phyloP scores from a whole-genome alignment of 1,140 invertebrate species.

The Ctenoplectra terminalis region DNA sequence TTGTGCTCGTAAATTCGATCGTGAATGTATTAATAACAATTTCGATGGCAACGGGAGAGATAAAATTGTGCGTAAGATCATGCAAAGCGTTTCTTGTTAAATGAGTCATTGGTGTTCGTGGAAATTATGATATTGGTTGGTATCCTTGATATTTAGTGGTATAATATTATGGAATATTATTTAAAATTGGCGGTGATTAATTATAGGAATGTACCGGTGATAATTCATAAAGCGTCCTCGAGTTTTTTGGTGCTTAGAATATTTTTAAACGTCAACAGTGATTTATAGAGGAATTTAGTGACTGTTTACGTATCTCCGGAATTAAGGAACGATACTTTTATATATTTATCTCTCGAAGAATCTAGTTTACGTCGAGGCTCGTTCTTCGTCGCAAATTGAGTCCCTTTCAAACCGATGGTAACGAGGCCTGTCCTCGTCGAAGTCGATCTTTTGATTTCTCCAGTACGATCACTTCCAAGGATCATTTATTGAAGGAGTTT shows the following conservation, averaged over 20 bases:
- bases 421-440: neutral
- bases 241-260: no score
- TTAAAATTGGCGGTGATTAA: no score
- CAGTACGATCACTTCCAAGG: constrained; percentile 11
- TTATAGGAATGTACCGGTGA: no score
- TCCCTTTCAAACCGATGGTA: neutral
- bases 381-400: neutral
- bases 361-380: neutral
- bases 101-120: no score
- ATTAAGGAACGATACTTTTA: neutral
- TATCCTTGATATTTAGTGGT: no score
- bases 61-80: neutral
- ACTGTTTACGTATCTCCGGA: neutral
- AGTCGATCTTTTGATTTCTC: neutral
- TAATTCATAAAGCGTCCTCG: no score
- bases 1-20: neutral
- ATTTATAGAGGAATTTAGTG: no score
- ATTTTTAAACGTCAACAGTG: no score
- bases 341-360: neutral
- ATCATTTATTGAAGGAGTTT: neutral
- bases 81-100: no score
- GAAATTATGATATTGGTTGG: no score
- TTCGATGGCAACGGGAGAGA: neutral
- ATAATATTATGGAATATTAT: no score
- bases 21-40: constrained; percentile 1